Percentiles rank a stretch among this genome's conserved stretches.
These are phyloP conservation scores for Catostylus mosaicus DNA, from an alignment of 30 jellyfish, hydroid and myxozoan genomes.

Conservation along the genomic window DNA sequence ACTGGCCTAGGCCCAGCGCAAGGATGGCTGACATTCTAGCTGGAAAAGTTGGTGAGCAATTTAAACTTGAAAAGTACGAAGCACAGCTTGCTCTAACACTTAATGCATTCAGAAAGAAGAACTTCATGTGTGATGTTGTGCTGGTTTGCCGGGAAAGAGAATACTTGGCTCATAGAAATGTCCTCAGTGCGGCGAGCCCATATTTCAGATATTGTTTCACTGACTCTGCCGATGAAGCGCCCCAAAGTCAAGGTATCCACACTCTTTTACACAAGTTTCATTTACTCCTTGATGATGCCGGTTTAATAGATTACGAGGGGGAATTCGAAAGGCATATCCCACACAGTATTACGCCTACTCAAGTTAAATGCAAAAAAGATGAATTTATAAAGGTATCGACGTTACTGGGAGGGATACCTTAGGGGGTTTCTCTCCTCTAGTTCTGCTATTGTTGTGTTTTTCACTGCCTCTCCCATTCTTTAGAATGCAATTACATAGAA, in stretches of 20 bases:
- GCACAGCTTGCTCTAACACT: slow-evolving; percentile 74
- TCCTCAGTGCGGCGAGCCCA: slow-evolving; percentile 96
- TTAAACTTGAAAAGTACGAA: slow-evolving; percentile 73
- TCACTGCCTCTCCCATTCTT: too few species aligned
- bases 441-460: too few species aligned
- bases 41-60: slow-evolving; percentile 69
- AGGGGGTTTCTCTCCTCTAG: too few species aligned
- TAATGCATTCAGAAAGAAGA: slow-evolving; percentile 76
- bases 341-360: too few species aligned
- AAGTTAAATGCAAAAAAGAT: too few species aligned
- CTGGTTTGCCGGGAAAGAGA: slow-evolving; percentile 79
- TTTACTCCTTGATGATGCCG: too few species aligned
- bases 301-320: too few species aligned
- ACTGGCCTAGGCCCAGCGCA: neutral
- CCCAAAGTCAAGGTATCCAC: slow-evolving; percentile 70
- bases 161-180: slow-evolving; percentile 89
- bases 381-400: too few species aligned
- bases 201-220: slow-evolving; percentile 72
- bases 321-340: too few species aligned
- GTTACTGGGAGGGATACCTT: too few species aligned
- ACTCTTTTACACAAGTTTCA: too few species aligned
- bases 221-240: slow-evolving; percentile 43
- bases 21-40: slow-evolving; percentile 77
- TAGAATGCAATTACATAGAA: too few species aligned
- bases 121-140: slow-evolving; percentile 88